Evolutionary conservation across 2,113 vertebrate genomes (phyloP), one percentile per base, ranked within the genome.

Genomic region (Saccopteryx bilineata): DNA sequence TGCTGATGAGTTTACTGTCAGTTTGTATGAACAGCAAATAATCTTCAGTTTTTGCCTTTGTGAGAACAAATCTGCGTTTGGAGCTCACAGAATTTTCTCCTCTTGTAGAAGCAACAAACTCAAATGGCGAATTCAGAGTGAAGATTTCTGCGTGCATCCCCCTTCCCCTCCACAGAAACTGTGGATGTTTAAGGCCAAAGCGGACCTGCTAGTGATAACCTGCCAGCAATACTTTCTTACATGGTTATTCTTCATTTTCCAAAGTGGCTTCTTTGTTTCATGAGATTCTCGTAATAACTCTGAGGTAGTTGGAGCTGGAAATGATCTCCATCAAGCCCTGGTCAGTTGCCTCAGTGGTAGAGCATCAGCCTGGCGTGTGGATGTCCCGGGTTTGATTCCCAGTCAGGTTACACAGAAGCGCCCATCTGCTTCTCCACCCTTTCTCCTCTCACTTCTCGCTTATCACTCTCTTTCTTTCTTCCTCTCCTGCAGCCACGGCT

Each of bases 101-200:
- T 95, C 66, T 84, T 95, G 33, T 28, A 87, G 61, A 13, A 84
- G 14, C 39, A 96, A 85, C 14, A 90, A 72, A 56, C 39, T 11
- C 65, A 94, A 94, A 90, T 15, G 46, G 54, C 26, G 54, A 94
- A 87, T 18, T 54, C 79, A 60, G 71, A 86, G 71, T 87, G 26
- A 72, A 63, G 91, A 48, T 90, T 65, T 78, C 48, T 48, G 26
- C 11, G 18, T 56, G 68, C 3, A 71, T 81, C 63, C 65, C 5
- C 21, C 50, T 72, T 39, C 11, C 24, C 74, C 81, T 72, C 15
- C 12, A 31, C 26, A 90, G 69, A 96, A 80, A 56, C 48, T 79
- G 26, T 46, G 63, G 65, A 83, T 75, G 75, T 71, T 69, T 48
- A 79, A 90, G 28, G 65, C 65, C 39, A 72, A 71, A 58, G 82